These are phyloP conservation scores for Microchirus variegatus DNA, from an alignment of 2,797 vertebrate species.

Conservation along the genomic window DNA sequence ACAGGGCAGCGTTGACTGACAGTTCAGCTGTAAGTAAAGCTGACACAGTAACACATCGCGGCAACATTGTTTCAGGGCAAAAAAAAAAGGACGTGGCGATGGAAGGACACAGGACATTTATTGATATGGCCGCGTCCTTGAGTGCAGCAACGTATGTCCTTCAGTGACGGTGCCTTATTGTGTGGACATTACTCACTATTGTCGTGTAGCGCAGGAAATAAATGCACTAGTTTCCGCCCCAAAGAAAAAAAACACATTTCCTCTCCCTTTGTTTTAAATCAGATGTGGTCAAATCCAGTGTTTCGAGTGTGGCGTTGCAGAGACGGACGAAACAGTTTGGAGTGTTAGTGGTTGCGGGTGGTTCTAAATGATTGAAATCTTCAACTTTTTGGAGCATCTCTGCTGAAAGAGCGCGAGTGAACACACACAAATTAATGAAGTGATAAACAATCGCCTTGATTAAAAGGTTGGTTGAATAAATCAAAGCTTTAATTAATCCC, in stretches of 20 bases:
- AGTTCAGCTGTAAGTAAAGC: conserved; percentile 71
- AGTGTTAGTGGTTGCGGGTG: conserved; percentile 72
- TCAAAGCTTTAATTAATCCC: too few relatives aligned
- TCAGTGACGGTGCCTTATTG: conserved; percentile 75
- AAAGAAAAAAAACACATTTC: conserved; percentile 51
- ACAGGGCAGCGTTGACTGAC: conserved; percentile 66
- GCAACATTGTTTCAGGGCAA: conserved; percentile 64
- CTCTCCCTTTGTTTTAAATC: conserved; percentile 48
- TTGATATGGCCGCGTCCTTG: conserved; percentile 78
- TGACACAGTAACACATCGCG: conserved; percentile 62
- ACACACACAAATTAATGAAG: conserved; percentile 51
- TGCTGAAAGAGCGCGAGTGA: too few relatives aligned
- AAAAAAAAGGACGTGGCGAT: conserved; percentile 59
- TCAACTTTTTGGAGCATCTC: too few relatives aligned
- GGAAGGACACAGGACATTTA: conserved; percentile 74
- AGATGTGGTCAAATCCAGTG: conserved; percentile 26
- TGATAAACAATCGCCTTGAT: conserved; percentile 66
- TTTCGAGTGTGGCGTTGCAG: conserved; percentile 36
- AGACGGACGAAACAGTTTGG: conserved; percentile 67
- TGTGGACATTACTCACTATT: conserved; percentile 78
- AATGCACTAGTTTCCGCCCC: conserved; percentile 55
- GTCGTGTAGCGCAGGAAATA: conserved; percentile 71
- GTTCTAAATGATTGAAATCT: conserved; percentile 72
- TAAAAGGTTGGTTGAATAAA: conserved; percentile 17
- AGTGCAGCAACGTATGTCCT: conserved; percentile 70